phyloP scores from a whole-genome alignment of 2,888 invertebrate genomes.

The Drosophila cognata region DNA sequence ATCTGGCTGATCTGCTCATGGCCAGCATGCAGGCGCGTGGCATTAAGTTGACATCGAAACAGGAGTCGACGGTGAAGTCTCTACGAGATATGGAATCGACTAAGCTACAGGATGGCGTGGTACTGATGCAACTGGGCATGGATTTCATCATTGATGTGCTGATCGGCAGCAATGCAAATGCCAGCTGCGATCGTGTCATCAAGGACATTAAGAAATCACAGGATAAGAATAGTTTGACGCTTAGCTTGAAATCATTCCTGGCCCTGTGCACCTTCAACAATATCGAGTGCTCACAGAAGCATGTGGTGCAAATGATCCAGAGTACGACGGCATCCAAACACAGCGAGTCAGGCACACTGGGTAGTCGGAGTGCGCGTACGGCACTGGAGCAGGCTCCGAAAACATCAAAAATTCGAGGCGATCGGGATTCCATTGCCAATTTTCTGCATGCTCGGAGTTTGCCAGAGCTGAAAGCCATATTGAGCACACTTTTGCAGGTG shows the following conservation, averaged over 20 bases:
- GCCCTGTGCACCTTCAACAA: conserved; percentile 59
- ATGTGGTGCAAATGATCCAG: conserved; percentile 68
- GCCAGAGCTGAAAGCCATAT: conserved; percentile 47
- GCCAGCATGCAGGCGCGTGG: conserved; percentile 70
- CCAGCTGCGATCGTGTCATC: conserved; percentile 55
- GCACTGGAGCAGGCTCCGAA: conserved; percentile 21
- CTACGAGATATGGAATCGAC: conserved; percentile 38
- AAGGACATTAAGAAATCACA: conserved; percentile 54
- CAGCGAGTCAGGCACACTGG: conserved; percentile 8
- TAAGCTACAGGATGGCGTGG: conserved; percentile 27
- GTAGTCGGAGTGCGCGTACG: conserved; percentile 52
- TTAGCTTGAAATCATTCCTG: conserved; percentile 59
- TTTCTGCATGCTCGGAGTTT: conserved; percentile 53
- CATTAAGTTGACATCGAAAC: conserved; percentile 33
- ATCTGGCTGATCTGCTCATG: conserved; percentile 66
- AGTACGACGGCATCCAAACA: conserved; percentile 33
- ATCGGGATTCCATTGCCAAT: conserved; percentile 53
- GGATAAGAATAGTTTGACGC: conserved; percentile 52
- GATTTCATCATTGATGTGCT: conserved; percentile 64
- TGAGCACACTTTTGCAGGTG: conserved; percentile 51
- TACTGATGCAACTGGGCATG: conserved; percentile 66
- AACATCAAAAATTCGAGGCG: conserved; percentile 26
- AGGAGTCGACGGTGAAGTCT: conserved; percentile 48
- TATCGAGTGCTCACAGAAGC: conserved; percentile 61
- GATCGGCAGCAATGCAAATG: conserved; percentile 52